Percentiles rank a stretch among this genome's conserved stretches.
phyloP scores from a whole-genome alignment of 2,888 invertebrate genomes.

The Lithophane semibrunnea region DNA sequence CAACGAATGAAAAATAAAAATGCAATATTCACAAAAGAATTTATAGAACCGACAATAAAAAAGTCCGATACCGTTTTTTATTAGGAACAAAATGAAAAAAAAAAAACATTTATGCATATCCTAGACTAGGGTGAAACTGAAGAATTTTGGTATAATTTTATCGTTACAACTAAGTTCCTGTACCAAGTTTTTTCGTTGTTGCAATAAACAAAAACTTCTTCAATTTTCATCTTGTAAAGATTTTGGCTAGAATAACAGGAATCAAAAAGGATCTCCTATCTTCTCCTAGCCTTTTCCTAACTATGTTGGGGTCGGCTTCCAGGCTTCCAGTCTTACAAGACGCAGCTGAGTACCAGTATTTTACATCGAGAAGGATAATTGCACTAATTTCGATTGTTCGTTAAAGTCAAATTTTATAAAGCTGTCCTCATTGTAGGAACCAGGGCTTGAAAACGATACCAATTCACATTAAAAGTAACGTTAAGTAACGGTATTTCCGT shows the following conservation, averaged over 20 bases:
- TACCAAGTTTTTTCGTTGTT: background rate
- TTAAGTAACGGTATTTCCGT: too few relatives aligned
- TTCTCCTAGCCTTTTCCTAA: background rate
- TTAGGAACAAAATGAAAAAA: too few relatives aligned
- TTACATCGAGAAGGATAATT: background rate
- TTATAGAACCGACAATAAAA: too few relatives aligned
- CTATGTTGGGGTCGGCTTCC: background rate
- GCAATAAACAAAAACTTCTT: background rate
- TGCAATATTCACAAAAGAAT: too few relatives aligned
- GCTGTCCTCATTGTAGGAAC: background rate
- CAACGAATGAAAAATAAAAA: background rate
- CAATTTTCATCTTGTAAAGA: background rate
- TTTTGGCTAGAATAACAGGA: background rate
- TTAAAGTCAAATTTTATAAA: background rate
- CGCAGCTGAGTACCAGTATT: background rate
- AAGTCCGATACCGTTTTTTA: too few relatives aligned
- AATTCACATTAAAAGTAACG: too few relatives aligned
- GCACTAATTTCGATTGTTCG: too few relatives aligned
- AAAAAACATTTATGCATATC: too few relatives aligned
- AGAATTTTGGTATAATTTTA: background rate
- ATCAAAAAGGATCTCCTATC: background rate
- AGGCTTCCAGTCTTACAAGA: background rate
- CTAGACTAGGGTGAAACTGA: background rate
- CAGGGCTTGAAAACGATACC: too few relatives aligned
- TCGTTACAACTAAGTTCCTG: background rate